Evolutionary conservation across 2,888 invertebrate species (phyloP).

Genomic region (Hetaerina titia): DNA sequence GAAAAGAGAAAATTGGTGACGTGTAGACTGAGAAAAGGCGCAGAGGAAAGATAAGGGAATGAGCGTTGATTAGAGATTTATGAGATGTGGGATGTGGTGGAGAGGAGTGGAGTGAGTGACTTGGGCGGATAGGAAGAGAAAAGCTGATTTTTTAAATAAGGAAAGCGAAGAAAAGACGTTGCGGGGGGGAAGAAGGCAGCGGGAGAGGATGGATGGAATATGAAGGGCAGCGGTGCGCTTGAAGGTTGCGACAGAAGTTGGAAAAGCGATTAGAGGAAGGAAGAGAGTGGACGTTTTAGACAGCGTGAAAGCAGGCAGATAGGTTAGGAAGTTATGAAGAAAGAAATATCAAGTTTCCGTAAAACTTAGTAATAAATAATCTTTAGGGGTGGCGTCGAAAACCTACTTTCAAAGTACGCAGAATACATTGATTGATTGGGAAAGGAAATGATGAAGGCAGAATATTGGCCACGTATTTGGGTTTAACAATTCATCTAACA

Average conservation of each 20-base stretch:
- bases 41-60: neutral
- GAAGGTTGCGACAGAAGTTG: neutral
- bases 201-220: neutral
- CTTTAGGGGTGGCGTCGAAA: too few species aligned
- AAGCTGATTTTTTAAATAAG: neutral
- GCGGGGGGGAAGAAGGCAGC: neutral
- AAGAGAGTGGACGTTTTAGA: too few species aligned
- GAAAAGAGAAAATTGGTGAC: too few species aligned
- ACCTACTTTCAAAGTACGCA: too few species aligned
- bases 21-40: neutral
- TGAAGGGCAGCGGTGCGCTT: neutral
- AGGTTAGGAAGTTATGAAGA: constrained; percentile 5
- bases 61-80: neutral
- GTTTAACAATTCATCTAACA: too few species aligned
- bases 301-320: neutral
- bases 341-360: neutral
- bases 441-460: too few species aligned
- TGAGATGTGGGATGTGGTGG: neutral
- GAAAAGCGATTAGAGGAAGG: neutral
- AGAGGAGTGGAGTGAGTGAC: neutral
- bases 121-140: neutral
- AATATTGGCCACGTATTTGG: too few species aligned
- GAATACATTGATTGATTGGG: too few species aligned
- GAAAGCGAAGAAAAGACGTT: neutral
- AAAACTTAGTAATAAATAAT: too few species aligned